phyloP scores from a whole-genome alignment of 2,113 vertebrate species.

The Peromyscus polionotus region DNA sequence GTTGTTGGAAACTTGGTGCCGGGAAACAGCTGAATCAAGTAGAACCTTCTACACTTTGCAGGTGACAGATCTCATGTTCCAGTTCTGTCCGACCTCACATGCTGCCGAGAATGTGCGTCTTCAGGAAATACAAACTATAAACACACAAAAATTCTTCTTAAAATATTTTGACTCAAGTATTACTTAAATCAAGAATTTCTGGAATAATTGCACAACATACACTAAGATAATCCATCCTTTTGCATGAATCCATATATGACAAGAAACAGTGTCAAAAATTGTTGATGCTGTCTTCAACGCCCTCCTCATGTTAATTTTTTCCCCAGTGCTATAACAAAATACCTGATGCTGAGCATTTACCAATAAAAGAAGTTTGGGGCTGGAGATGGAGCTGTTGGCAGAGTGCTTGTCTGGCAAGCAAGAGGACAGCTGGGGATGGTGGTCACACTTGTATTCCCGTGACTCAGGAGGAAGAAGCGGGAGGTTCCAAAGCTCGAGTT shows the following conservation, averaged over 20 bases:
- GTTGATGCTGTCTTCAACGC: neutral
- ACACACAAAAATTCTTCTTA: slow-evolving; percentile 31
- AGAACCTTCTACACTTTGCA: neutral
- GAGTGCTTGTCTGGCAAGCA: neutral
- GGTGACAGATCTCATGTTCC: neutral
- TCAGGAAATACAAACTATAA: slow-evolving; percentile 4
- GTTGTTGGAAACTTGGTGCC: neutral
- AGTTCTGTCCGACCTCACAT: neutral
- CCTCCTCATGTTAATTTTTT: neutral
- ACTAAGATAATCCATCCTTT: neutral
- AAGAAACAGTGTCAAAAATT: neutral
- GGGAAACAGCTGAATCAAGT: slow-evolving; percentile 23
- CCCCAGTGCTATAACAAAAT: neutral
- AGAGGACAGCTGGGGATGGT: neutral
- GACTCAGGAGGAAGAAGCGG: neutral
- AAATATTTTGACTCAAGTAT: slow-evolving; percentile 58
- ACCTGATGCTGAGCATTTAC: neutral
- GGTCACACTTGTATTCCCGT: too few species aligned
- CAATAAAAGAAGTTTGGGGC: neutral
- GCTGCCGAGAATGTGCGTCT: neutral
- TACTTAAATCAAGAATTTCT: slow-evolving; percentile 64
- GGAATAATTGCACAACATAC: neutral
- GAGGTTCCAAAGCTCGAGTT: neutral
- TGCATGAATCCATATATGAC: neutral
- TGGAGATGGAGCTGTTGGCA: neutral